Conservation (phyloP, 2,888 invertebrate species). For the Rambutsinella grinnellia region DNA sequence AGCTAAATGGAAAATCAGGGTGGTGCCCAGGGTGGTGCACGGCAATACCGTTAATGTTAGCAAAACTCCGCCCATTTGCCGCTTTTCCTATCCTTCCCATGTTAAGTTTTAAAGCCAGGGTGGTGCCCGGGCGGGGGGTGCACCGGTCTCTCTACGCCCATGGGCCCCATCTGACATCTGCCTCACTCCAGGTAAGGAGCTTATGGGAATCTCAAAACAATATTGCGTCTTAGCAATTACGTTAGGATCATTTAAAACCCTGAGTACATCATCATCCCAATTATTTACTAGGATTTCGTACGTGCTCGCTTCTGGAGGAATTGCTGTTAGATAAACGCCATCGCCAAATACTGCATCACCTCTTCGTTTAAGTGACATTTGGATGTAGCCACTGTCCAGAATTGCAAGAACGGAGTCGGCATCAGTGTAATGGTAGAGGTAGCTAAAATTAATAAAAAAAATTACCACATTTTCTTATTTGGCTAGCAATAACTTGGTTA, state of each 20-base stretch:
- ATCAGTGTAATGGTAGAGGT: background rate
- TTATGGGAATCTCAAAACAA: background rate
- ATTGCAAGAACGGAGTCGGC: background rate
- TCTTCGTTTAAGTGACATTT: background rate
- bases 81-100: no score
- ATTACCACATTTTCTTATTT: no score
- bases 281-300: background rate
- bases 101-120: no score
- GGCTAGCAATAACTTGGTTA: no score
- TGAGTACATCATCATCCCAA: background rate
- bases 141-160: no score
- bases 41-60: no score
- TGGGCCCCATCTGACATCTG: background rate
- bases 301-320: background rate
- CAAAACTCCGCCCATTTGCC: no score
- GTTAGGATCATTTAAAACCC: background rate
- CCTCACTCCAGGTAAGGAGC: background rate
- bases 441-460: no score
- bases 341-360: slow-evolving; percentile 1
- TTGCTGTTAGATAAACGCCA: background rate
- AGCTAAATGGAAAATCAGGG: no score
- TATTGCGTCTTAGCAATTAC: background rate
- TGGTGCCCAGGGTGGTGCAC: no score
- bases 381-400: background rate
- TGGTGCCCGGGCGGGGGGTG: no score